Evolutionary conservation across 1,140 invertebrate genomes (phyloP).

Genomic region (Dreissena rostriformis): DNA sequence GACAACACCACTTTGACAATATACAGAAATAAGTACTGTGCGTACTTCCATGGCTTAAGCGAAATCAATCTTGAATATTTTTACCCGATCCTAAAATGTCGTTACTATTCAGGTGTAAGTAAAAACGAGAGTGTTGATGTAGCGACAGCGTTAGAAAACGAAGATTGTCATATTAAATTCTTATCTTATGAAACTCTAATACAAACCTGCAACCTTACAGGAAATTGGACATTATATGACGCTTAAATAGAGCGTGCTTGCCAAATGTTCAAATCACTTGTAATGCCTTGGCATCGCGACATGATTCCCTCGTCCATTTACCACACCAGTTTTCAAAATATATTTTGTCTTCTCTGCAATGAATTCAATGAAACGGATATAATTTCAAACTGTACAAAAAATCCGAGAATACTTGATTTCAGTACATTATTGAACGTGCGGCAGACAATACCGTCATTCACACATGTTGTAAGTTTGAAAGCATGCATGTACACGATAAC

Average conservation of each 20-base stretch:
- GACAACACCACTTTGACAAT: neutral
- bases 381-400: neutral
- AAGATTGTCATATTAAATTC: neutral
- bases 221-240: constrained; percentile 8
- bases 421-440: neutral
- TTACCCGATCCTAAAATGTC: neutral
- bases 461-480: no score
- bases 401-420: neutral
- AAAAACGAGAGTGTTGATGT: neutral
- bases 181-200: neutral
- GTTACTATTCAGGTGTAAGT: neutral
- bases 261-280: neutral
- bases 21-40: constrained; percentile 10
- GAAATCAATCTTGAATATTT: neutral
- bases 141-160: neutral
- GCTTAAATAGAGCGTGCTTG: neutral
- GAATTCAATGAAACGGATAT: neutral
- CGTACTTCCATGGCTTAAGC: neutral
- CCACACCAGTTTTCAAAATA: neutral
- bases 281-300: neutral
- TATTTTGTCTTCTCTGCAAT: constrained; percentile 25
- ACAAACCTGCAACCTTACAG: neutral
- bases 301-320: no score
- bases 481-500: no score
- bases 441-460: no score